A percentile compares a stretch with the other conserved stretches of the same genome.
phyloP scores from a whole-genome alignment of 2,888 invertebrate genomes.

The Mesoligia furuncula region DNA sequence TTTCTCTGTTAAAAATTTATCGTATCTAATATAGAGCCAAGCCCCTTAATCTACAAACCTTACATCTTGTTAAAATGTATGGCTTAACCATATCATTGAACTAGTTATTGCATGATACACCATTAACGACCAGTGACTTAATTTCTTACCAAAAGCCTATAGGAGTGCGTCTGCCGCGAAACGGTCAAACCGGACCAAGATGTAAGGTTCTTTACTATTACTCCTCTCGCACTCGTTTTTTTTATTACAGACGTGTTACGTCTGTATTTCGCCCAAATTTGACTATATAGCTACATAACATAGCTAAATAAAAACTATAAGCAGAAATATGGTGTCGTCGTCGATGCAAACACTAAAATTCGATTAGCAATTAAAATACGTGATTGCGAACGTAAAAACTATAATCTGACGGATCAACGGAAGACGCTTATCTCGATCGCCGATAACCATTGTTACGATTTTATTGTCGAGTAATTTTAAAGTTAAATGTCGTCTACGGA shows the following conservation, averaged over 20 bases:
- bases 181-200: not conserved
- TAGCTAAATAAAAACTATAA: not conserved
- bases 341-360: constrained; percentile 14
- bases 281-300: not conserved
- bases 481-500: constrained; percentile 62
- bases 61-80: not conserved
- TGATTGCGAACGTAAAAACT: constrained; percentile 39
- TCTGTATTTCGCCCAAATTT: not conserved
- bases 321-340: not conserved
- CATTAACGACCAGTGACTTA: too few relatives aligned
- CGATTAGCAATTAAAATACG: constrained; percentile 43
- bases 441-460: constrained; percentile 62
- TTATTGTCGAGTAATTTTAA: constrained; percentile 53
- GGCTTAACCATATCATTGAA: not conserved
- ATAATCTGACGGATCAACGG: constrained; percentile 54
- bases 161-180: not conserved
- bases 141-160: not conserved
- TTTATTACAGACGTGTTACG: too few relatives aligned
- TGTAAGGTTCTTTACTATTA: too few relatives aligned
- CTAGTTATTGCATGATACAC: not conserved
- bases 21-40: not conserved
- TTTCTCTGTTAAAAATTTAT: not conserved
- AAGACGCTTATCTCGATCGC: constrained; percentile 40
- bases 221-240: too few relatives aligned
- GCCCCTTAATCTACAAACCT: not conserved